These are phyloP conservation scores for Hormaphis cornu DNA, from an alignment of 1,140 invertebrate genomes.

Conservation along the genomic window DNA sequence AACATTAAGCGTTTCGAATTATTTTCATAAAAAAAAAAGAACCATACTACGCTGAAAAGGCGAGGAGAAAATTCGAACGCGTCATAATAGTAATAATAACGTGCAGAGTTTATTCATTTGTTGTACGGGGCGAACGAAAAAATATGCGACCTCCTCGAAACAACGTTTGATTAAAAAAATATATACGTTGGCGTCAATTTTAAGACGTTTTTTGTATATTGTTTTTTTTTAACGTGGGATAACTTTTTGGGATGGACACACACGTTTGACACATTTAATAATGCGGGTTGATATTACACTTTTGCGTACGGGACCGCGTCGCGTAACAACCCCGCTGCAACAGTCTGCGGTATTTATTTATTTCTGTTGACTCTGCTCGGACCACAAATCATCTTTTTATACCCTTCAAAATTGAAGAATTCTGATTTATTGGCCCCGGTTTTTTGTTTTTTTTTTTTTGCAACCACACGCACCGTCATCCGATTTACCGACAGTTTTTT, in stretches of 20 bases:
- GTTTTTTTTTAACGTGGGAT: not conserved
- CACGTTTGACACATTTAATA: conserved; percentile 25
- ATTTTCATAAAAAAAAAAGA: too few species aligned
- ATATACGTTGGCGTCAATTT: not conserved
- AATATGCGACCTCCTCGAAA: too few species aligned
- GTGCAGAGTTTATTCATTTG: too few species aligned
- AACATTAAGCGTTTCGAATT: too few species aligned
- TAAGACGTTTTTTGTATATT: not conserved
- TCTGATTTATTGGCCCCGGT: conserved; percentile 13
- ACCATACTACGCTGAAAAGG: too few species aligned
- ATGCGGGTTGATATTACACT: conserved; percentile 17
- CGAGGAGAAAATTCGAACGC: too few species aligned
- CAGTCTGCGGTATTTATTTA: conserved; percentile 5
- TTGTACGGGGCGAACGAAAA: too few species aligned
- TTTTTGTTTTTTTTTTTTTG: too few species aligned
- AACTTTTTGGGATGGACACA: not conserved
- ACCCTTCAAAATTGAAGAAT: conserved; percentile 11
- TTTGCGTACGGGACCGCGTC: not conserved
- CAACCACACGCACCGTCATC: not conserved
- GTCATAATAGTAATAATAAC: too few species aligned
- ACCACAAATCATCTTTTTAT: conserved; percentile 1
- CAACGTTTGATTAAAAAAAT: too few species aligned
- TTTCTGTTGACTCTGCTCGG: conserved; percentile 7
- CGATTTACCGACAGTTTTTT: not conserved
- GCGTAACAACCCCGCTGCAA: not conserved